phyloP scores from a whole-genome alignment of 2,797 vertebrate genomes.

The Rhadinocentrus ornatus region DNA sequence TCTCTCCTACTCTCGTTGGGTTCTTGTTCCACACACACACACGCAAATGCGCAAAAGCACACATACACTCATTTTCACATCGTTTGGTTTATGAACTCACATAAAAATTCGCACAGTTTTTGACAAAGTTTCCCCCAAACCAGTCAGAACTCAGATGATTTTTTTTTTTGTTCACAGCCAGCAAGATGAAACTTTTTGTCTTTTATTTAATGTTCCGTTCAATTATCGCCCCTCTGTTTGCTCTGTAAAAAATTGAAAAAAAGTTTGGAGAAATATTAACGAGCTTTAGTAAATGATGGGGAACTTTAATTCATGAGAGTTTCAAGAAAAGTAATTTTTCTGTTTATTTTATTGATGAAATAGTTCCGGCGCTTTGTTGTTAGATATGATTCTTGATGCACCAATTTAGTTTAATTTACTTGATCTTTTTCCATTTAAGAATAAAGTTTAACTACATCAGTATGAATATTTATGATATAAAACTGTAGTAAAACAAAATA shows the following conservation, averaged over 20 bases:
- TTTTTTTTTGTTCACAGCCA: too few relatives aligned
- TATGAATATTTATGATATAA: slow-evolving; percentile 42
- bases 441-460: slow-evolving; percentile 15
- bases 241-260: slow-evolving; percentile 18
- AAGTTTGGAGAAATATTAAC: slow-evolving; percentile 61
- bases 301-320: slow-evolving; percentile 29
- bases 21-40: neutral
- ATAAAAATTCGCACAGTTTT: slow-evolving; percentile 7
- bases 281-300: slow-evolving; percentile 37
- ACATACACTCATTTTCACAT: slow-evolving; percentile 11
- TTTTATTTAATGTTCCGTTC: slow-evolving; percentile 23
- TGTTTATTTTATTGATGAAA: slow-evolving; percentile 35
- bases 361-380: slow-evolving; percentile 22
- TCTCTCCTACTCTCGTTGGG: neutral
- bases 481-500: slow-evolving; percentile 3
- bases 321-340: slow-evolving; percentile 25
- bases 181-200: too few relatives aligned
- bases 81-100: slow-evolving; percentile 38
- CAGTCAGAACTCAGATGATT: slow-evolving; percentile 6
- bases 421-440: slow-evolving; percentile 31
- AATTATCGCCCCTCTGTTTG: slow-evolving; percentile 10
- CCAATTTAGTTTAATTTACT: slow-evolving; percentile 42
- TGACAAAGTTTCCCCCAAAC: slow-evolving; percentile 23
- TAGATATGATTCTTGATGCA: slow-evolving; percentile 20
- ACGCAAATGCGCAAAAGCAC: neutral